Evolutionary conservation across 2,113 vertebrate species (phyloP), one percentile per base, ranked within the genome.

Genomic region (Meriones unguiculatus): DNA sequence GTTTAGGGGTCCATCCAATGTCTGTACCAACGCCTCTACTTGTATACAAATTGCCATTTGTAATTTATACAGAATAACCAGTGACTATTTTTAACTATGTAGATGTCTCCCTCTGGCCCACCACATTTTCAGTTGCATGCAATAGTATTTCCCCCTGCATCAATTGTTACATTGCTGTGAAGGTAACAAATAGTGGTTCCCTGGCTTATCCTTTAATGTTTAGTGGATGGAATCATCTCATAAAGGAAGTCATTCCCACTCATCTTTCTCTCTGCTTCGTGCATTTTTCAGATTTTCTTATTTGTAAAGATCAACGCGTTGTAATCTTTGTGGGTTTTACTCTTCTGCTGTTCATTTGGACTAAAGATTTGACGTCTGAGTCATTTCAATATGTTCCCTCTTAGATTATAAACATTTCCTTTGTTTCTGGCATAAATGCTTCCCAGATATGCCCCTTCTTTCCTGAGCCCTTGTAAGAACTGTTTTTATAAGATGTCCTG

Each of bases 341-440:
- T 78, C 54, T 82, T 94, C 84, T 82, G 30, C 30, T 93, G 6
- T 10, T 94, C 59, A 77, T 72, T 67, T 32, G 50, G 57, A 76
- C 28, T 25, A 70, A 85, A 76, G 20, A 69, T 52, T 95, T 89
- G 59, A 7, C 46, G 15, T 28, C 57, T 52, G 1, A 32, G n/a
- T 82, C 32, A 13, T 89, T 87, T 82, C 57, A 69, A 57, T 25
- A n/a, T 30, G 30, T 62, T 38, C 30, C 67, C 85, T 54, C 46
- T 88, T 89, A 69, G 41, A 73, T 72, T 85, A 65, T 85, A 64
- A 87, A 18, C 25, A 76, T 87, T 81, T 89, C 78, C 94, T 86
- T 11, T n/a, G 81, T 86, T 77, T 90, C n/a, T 91, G 54, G 14
- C 64, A 41, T 17, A 59, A 30, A 24, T 81, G 15, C 78, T 78